phyloP scores from a whole-genome alignment of 2,888 invertebrate species.

The Phyllotreta cruciferae region DNA sequence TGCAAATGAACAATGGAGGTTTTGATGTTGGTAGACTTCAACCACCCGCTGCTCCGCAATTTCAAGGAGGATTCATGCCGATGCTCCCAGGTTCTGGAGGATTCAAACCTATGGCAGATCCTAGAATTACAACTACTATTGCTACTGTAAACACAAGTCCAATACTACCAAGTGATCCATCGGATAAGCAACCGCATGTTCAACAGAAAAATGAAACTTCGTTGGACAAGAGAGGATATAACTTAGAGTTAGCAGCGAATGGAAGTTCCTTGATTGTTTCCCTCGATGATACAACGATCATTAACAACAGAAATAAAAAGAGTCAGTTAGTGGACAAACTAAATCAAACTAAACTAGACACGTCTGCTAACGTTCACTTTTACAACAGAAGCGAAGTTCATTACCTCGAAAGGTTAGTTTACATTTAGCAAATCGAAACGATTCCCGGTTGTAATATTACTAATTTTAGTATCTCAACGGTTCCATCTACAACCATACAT shows the following conservation, averaged over 20 bases:
- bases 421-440: too few species aligned
- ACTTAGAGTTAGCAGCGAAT: conserved; percentile 22
- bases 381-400: conserved; percentile 22
- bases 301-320: conserved; percentile 26
- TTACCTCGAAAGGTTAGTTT: conserved; percentile 20
- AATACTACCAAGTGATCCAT: neutral
- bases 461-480: neutral
- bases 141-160: conserved; percentile 11
- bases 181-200: neutral
- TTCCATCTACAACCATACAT: neutral
- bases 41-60: conserved; percentile 60
- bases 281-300: conserved; percentile 7
- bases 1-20: neutral
- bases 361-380: conserved; percentile 21
- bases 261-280: conserved; percentile 22
- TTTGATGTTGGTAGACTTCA: conserved; percentile 30
- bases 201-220: neutral
- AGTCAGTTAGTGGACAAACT: conserved; percentile 19
- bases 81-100: conserved; percentile 76
- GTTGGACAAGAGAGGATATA: conserved; percentile 11
- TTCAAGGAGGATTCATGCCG: conserved; percentile 82
- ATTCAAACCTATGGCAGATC: conserved; percentile 69
- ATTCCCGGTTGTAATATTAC: neutral
- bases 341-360: conserved; percentile 19
- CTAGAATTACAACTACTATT: conserved; percentile 20